Base-by-base conservation (phyloP, 2,113 vertebrate genomes). In the Megalops atlanticus region DNA sequence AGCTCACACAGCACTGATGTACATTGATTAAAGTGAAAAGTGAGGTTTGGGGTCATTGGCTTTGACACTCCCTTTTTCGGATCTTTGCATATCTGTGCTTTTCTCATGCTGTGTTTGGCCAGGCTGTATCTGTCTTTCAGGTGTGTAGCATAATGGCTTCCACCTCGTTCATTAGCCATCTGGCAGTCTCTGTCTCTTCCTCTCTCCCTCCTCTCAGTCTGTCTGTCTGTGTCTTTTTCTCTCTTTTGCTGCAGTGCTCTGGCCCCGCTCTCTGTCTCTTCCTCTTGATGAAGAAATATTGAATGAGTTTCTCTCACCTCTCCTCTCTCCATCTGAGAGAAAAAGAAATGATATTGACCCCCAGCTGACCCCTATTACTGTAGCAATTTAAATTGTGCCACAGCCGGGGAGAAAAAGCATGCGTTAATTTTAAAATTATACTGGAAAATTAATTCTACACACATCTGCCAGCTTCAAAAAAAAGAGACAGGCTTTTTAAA, bases 311-410 rank as follows among this genome's bases (percentile, higher is more conserved):
- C 93, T 93, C 92, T 94, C 94, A 94, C 94, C 94, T 95, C 90
- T 92, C 86, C 85, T 93, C 93, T 90, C 90, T 89, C 84, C 88
- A 93, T 91, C 91, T 85, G 90, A 93, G 91, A 93, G 91, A 93
- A 94, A 94, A 93, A 94, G 92, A 94, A 94, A 95, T 94, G 92
- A 94, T 94, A 94, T 93, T 94, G 94, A 94, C 94, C 92, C 92
- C 90, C 91, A 87, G 83, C 88, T 93, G 93, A 94, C 93, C 94
- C 88, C 94, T 90, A 95, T 95, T 95, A 95, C 93, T 90, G 92
- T 91, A 92, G 92, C 94, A 93, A 94, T 94, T 94, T 93, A 93
- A 92, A 93, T 90, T 86, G 92, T 84, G 88, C 89, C 86, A 85
- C 75, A 85, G 86, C 88, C 76, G 86, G 88, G 85, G 81, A 85